A percentile compares a stretch with the other conserved stretches of the same genome.
These are phyloP conservation scores for Ormyrus thymus DNA, from an alignment of 2,888 invertebrate genomes.

Conservation along the genomic window DNA sequence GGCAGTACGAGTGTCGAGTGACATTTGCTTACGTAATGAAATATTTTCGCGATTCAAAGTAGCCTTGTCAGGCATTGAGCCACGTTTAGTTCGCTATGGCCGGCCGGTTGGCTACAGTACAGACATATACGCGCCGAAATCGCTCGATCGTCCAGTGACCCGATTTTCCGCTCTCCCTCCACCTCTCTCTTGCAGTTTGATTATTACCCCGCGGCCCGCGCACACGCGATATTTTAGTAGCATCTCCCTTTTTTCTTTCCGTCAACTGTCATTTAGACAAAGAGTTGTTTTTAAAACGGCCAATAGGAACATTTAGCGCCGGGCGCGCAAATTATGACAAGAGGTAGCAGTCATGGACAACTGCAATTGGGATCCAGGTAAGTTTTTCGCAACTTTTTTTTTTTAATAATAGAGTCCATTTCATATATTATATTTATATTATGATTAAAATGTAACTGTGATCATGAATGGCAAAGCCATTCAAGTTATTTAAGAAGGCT, in stretches of 20 bases:
- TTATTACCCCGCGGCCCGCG: no score
- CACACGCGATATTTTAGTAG: no score
- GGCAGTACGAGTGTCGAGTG: constrained; percentile 63
- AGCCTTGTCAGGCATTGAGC: constrained; percentile 51
- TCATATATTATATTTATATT: no score
- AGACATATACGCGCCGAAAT: constrained; percentile 28
- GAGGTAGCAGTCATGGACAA: constrained; percentile 78
- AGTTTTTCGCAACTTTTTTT: constrained; percentile 59
- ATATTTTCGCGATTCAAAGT: constrained; percentile 61
- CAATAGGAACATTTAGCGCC: constrained; percentile 31
- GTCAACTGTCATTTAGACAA: neutral
- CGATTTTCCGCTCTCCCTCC: constrained; percentile 40
- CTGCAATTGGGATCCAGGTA: constrained; percentile 80
- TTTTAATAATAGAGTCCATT: no score
- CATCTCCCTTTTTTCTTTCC: no score
- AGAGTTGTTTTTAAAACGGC: neutral
- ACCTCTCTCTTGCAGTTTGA: neutral
- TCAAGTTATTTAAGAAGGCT: no score
- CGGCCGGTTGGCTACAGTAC: constrained; percentile 41
- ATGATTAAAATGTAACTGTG: no score
- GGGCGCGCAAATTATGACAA: constrained; percentile 76
- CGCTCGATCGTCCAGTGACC: constrained; percentile 56
- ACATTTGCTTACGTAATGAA: constrained; percentile 72
- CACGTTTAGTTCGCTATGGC: constrained; percentile 27
- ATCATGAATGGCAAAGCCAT: no score